Evolutionary conservation across 2,113 vertebrate genomes (phyloP).

Genomic region (Phylloscopus whistleri): DNA sequence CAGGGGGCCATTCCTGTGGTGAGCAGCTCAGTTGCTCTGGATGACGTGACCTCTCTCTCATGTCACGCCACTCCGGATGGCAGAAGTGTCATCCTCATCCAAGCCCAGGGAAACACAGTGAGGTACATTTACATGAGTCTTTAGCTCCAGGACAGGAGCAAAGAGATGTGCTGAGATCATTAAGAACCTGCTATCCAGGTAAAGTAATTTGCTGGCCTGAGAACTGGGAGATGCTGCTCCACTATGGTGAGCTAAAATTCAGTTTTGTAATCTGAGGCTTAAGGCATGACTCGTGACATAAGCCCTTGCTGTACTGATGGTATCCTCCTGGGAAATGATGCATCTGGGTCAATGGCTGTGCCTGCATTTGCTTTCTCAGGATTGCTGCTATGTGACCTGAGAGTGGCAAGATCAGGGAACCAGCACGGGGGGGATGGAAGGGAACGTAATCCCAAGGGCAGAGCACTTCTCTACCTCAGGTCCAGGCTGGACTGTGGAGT

Average conservation of each 20-base stretch:
- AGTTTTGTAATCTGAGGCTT: neutral
- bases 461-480: neutral
- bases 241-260: neutral
- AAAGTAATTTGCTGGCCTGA: neutral
- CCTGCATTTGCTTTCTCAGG: neutral
- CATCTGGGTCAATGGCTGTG: neutral
- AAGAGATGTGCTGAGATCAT: neutral
- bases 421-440: neutral
- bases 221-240: neutral
- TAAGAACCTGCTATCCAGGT: neutral
- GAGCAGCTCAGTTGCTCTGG: neutral
- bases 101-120: neutral
- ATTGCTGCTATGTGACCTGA: neutral
- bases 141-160: neutral
- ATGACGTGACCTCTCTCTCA: neutral
- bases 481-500: neutral
- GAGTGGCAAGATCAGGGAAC: neutral
- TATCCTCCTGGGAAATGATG: neutral
- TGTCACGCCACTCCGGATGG: neutral
- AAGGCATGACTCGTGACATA: neutral
- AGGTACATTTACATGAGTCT: neutral
- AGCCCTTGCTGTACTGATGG: neutral
- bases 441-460: fast-evolving
- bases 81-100: neutral
- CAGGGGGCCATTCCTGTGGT: neutral